Evolutionary conservation across 2,113 vertebrate species (phyloP).

Genomic region (Rhea americana): DNA sequence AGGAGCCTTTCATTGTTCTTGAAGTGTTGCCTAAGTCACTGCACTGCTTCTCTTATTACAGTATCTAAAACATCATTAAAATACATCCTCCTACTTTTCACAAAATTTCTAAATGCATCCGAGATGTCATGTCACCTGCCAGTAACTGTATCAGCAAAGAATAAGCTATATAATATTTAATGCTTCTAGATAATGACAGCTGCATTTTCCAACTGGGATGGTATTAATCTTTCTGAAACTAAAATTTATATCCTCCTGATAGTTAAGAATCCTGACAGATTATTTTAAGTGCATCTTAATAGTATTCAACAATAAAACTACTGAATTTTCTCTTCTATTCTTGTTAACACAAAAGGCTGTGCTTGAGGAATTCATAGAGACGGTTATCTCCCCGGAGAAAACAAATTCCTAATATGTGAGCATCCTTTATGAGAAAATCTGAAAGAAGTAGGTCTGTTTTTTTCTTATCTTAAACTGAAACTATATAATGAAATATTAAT

Average conservation of each 20-base stretch:
- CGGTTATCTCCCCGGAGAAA: neutral
- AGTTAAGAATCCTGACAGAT: conserved; percentile 37
- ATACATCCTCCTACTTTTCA: neutral
- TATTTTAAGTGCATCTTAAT: conserved; percentile 17
- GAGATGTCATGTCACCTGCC: neutral
- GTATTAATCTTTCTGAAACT: conserved; percentile 37
- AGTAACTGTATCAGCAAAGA: conserved; percentile 1
- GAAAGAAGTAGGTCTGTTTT: neutral
- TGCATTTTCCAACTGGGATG: conserved; percentile 11
- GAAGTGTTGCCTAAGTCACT: neutral
- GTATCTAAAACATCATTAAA: conserved; percentile 1
- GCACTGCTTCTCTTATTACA: neutral
- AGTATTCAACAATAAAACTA: conserved; percentile 5
- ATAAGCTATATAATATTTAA: conserved; percentile 1
- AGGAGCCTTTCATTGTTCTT: neutral
- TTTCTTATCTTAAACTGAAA: conserved; percentile 27
- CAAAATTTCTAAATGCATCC: neutral
- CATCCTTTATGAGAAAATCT: conserved; percentile 5
- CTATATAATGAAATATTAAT: conserved; percentile 22
- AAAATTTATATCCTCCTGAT: conserved; percentile 52
- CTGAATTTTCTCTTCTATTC: neutral
- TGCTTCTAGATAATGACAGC: neutral
- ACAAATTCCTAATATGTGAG: conserved; percentile 17
- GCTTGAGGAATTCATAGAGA: conserved; percentile 35
- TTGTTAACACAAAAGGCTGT: conserved; percentile 29